phyloP scores from a whole-genome alignment of 2,888 invertebrate species.

The Congeria kusceri region DNA sequence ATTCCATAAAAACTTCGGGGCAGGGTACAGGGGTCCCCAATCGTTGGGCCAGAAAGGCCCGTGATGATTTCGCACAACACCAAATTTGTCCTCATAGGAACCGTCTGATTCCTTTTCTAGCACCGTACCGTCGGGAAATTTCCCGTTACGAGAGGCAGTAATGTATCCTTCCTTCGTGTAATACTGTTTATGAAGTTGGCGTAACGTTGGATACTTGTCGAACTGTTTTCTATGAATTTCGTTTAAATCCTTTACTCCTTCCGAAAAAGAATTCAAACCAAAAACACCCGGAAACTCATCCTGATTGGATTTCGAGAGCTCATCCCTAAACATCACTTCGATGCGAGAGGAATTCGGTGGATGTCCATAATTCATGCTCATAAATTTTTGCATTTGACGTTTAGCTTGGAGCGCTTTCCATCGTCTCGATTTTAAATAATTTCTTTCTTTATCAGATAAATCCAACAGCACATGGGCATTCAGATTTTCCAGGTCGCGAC shows the following conservation, averaged over 20 bases:
- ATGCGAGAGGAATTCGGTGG: constrained; percentile 61
- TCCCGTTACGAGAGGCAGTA: constrained; percentile 76
- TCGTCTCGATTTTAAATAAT: constrained; percentile 69
- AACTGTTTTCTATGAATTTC: constrained; percentile 67
- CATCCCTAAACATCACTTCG: constrained; percentile 75
- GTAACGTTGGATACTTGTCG: constrained; percentile 66
- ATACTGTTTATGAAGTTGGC: constrained; percentile 72
- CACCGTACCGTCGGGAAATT: constrained; percentile 77
- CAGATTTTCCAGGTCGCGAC: constrained; percentile 68
- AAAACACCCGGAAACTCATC: constrained; percentile 78
- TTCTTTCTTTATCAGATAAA: constrained; percentile 74
- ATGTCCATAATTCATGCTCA: constrained; percentile 68
- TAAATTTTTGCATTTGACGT: constrained; percentile 69
- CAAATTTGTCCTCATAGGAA: constrained; percentile 80
- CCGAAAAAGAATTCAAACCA: constrained; percentile 74
- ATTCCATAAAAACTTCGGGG: constrained; percentile 78
- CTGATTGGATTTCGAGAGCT: constrained; percentile 77
- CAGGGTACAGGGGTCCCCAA: constrained; percentile 80
- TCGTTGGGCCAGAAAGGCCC: constrained; percentile 85
- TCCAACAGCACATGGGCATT: constrained; percentile 79
- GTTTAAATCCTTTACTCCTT: constrained; percentile 75
- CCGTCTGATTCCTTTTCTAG: constrained; percentile 71
- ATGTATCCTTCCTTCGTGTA: constrained; percentile 81
- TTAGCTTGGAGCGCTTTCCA: constrained; percentile 77
- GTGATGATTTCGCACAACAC: constrained; percentile 79